phyloP scores from a whole-genome alignment of 2,797 vertebrate species.

The Clarias laeviceps region DNA sequence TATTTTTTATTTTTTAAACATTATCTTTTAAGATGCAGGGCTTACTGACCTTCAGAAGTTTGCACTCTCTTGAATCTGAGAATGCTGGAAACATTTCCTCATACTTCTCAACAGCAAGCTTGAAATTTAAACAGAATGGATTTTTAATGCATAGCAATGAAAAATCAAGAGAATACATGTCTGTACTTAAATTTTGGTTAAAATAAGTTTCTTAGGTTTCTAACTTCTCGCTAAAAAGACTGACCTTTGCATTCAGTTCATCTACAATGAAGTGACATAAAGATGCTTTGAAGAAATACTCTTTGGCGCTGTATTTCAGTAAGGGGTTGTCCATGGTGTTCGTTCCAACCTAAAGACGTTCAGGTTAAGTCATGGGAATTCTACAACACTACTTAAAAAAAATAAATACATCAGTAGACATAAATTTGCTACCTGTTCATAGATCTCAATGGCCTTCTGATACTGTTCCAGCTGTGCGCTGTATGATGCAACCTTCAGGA shows the following conservation, averaged over 20 bases:
- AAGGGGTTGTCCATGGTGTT: conserved; percentile 98
- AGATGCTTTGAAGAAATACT: conserved; percentile 98
- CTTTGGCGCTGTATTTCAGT: conserved; percentile 97
- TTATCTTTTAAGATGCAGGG: conserved; percentile 4
- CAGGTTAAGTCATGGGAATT: background rate
- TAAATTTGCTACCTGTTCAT: conserved; percentile 86
- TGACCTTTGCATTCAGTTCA: conserved; percentile 94
- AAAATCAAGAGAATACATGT: background rate
- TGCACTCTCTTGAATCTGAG: conserved; percentile 97
- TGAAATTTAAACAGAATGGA: conserved; percentile 45
- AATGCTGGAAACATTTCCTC: conserved; percentile 99
- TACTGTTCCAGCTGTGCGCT: conserved; percentile 97
- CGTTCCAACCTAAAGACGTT: conserved; percentile 80
- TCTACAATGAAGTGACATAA: conserved; percentile 98
- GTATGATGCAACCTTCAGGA: conserved; percentile 94
- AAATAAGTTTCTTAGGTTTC: background rate
- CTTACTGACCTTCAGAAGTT: conserved; percentile 88
- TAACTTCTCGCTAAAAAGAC: conserved; percentile 14
- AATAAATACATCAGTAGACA: background rate
- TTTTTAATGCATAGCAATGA: background rate
- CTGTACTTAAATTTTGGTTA: background rate
- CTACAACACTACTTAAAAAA: background rate
- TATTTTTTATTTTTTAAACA: background rate
- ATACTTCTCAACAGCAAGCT: conserved; percentile 96
- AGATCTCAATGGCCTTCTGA: conserved; percentile 95